Evolutionary conservation across 2,113 vertebrate genomes (phyloP).

Genomic region (Solea solea): DNA sequence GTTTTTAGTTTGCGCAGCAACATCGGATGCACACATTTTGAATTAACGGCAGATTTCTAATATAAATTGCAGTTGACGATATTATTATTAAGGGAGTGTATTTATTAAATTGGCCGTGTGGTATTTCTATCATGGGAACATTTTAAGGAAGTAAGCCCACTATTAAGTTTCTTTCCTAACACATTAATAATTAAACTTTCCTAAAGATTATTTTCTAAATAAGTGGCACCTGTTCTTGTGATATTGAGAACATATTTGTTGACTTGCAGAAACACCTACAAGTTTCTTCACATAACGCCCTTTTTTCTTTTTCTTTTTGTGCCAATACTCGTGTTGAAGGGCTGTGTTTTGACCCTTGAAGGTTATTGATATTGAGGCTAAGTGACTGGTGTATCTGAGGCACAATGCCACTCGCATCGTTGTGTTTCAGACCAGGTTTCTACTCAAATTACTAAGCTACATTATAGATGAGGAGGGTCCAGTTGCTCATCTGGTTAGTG

Average conservation of each 20-base stretch:
- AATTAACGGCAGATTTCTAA: too few species aligned
- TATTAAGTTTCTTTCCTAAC: background rate
- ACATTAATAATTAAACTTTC: slow-evolving; percentile 17
- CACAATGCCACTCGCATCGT: slow-evolving; percentile 9
- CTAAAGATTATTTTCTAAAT: background rate
- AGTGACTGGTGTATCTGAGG: slow-evolving; percentile 11
- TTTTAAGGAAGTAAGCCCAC: background rate
- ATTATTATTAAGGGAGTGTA: too few species aligned
- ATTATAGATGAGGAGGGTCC: slow-evolving; percentile 74
- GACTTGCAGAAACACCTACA: background rate
- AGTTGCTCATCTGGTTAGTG: slow-evolving; percentile 42
- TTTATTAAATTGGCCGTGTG: too few species aligned
- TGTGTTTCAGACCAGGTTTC: slow-evolving; percentile 29
- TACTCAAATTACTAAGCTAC: slow-evolving; percentile 63
- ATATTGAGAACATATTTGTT: background rate
- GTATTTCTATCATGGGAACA: too few species aligned
- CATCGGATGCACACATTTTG: too few species aligned
- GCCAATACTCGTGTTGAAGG: background rate
- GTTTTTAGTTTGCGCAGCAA: too few species aligned
- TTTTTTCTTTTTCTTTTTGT: background rate
- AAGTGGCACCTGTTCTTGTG: background rate
- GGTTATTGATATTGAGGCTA: background rate
- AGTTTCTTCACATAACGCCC: background rate
- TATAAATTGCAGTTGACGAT: too few species aligned
- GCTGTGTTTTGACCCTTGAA: background rate